A percentile compares a stretch with the other conserved stretches of the same genome.
phyloP scores from a whole-genome alignment of 2,797 vertebrate species.

The Agapornis canus region DNA sequence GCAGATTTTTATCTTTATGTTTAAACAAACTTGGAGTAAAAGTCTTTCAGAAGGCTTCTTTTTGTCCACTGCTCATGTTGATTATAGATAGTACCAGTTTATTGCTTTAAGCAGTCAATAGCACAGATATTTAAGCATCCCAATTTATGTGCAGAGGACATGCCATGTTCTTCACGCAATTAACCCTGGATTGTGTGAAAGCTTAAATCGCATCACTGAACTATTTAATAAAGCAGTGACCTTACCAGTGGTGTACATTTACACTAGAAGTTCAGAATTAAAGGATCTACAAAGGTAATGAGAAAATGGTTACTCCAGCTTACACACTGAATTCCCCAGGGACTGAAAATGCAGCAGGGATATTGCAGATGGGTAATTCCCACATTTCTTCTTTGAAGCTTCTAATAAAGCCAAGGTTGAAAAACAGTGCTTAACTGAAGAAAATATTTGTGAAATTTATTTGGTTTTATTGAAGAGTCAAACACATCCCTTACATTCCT shows the following conservation, averaged over 20 bases:
- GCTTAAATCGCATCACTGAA: background rate
- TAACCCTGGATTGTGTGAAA: background rate
- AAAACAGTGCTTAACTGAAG: conserved; percentile 16
- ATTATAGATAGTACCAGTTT: background rate
- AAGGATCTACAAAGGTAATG: background rate
- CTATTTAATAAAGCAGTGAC: conserved; percentile 5
- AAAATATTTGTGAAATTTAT: conserved; percentile 6
- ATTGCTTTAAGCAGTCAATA: background rate
- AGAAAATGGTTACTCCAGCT: background rate
- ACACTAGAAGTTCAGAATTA: conserved; percentile 9
- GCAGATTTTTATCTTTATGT: background rate
- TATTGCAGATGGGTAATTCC: background rate
- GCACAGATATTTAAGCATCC: background rate
- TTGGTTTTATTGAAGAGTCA: conserved; percentile 17
- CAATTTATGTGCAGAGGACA: background rate
- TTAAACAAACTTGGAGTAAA: background rate
- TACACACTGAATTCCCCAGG: background rate
- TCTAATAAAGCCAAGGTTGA: conserved; percentile 45
- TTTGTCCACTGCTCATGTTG: background rate
- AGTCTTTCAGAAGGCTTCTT: background rate
- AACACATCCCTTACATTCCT: background rate
- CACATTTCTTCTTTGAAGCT: background rate
- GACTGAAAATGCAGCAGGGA: background rate
- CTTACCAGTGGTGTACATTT: background rate
- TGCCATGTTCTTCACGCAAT: background rate